Percentiles rank a stretch among this genome's conserved stretches.
Conservation (phyloP, 2,113 vertebrate genomes). For the Sander lucioperca region DNA sequence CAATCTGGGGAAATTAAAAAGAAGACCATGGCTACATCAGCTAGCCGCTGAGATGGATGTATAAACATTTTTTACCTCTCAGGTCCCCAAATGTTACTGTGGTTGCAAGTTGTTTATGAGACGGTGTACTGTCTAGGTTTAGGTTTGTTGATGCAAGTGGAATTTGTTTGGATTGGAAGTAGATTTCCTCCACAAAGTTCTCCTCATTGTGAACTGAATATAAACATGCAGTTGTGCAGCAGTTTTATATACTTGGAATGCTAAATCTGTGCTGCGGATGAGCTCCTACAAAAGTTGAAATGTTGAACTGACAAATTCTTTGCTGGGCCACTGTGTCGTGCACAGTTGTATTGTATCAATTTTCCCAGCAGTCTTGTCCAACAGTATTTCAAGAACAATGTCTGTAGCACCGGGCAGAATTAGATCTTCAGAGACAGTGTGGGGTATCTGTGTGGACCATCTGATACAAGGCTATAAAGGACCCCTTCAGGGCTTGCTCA, state of each 20-base stretch:
- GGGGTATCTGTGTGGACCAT: slow-evolving; percentile 13
- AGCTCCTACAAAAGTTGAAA: slow-evolving; percentile 21
- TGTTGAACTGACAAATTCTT: slow-evolving; percentile 38
- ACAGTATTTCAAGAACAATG: slow-evolving; percentile 31
- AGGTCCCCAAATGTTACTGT: slow-evolving; percentile 1
- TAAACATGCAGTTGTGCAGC: slow-evolving; percentile 45
- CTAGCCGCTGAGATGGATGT: too few species aligned
- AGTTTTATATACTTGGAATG: slow-evolving; percentile 24
- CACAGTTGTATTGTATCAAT: slow-evolving; percentile 29
- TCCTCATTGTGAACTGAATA: slow-evolving; percentile 41
- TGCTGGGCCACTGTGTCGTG: slow-evolving; percentile 21
- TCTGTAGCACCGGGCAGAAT: slow-evolving; percentile 20
- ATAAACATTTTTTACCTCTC: too few species aligned
- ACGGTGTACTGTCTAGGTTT: not conserved
- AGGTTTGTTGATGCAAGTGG: slow-evolving; percentile 38
- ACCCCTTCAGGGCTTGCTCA: slow-evolving; percentile 32
- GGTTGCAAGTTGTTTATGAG: slow-evolving; percentile 8
- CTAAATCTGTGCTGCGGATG: slow-evolving; percentile 17
- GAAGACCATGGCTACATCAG: too few species aligned
- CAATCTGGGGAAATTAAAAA: too few species aligned
- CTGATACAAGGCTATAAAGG: slow-evolving; percentile 31
- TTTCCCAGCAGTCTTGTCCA: slow-evolving; percentile 12
- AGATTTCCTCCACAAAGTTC: not conserved
- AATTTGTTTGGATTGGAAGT: too few species aligned
- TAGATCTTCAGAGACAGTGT: slow-evolving; percentile 15